A percentile compares a stretch with the other conserved stretches of the same genome.
phyloP scores from a whole-genome alignment of 2,797 vertebrate species.

The Passerculus sandwichensis region DNA sequence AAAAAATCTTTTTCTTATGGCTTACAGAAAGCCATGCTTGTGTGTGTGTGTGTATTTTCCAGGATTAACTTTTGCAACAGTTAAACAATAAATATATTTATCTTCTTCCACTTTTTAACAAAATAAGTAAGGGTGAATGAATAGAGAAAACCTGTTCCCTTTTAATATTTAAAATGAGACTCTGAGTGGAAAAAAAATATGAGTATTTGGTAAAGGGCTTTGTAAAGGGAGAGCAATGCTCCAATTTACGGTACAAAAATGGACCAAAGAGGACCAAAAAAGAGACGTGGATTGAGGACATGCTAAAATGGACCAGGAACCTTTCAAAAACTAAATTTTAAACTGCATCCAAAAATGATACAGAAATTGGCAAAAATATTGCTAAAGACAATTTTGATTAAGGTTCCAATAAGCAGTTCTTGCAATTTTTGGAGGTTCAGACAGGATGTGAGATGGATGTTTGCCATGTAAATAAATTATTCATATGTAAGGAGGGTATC shows the following conservation, averaged over 20 bases:
- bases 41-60: background rate
- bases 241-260: background rate
- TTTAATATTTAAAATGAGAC: background rate
- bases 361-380: background rate
- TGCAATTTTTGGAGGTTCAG: background rate
- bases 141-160: background rate
- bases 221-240: background rate
- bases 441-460: background rate
- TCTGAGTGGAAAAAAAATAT: background rate
- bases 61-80: background rate
- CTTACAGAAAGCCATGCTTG: background rate
- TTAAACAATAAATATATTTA: background rate
- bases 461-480: background rate
- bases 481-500: background rate
- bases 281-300: background rate
- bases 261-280: background rate
- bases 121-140: background rate
- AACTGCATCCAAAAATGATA: background rate
- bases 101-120: background rate
- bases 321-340: background rate
- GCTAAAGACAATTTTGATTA: background rate
- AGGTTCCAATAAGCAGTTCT: background rate
- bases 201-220: background rate
- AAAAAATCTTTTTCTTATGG: background rate
- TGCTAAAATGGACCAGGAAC: background rate